Base-by-base conservation (phyloP, 2,888 invertebrate species). In the Caenorhabditis afra region DNA sequence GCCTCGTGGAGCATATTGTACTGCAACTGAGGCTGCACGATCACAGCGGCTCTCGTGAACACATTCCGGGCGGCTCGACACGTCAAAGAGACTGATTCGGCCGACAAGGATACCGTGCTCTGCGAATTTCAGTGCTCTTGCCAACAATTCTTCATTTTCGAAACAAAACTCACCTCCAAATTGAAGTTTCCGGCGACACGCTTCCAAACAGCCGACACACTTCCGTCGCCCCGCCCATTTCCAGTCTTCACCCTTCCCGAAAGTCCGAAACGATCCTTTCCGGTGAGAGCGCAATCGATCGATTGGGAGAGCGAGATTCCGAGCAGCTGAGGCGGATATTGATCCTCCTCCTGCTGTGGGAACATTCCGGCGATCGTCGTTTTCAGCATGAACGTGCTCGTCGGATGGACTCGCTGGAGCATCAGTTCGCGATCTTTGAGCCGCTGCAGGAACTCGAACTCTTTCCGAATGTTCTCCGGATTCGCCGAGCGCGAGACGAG, bases 401-500 rank as follows among this genome's bases (percentile, higher is more conserved):
- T 94, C 0, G 97, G 97, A 91, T 97, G 97, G 0, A 97, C 96
- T 81, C 94, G 93, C 90, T 96, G 95, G 88, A 96, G 94, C 66
- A 98, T 92, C 79, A 94, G 93, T 76, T 95, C 93, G 89, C 97
- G 96, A 85, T 97, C 96, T 78, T 94, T 93, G 88, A 95, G 95
- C 83, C 94, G 83, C 66, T 92, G 92, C 62, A 93, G 89, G 81
- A 95, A 93, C 91, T 98, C 97, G 92, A 96, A 98, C 91, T 98
- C 98, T 78, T 96, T 97, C 71, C 96, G 92, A 74, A 99, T 97
- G 93, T 99, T 97, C 85, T 95, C 94, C 1, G 97, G 96, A 2
- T 97, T 96, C 90, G 95, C 83, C 4, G 80, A 80, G 22, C 85
- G 20, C n/a, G 82, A 77, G 2, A 97, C 95, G 39, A 92, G 85